These are phyloP conservation scores for Phorcus lineatus DNA, from an alignment of 2,888 invertebrate genomes.

Conservation along the genomic window DNA sequence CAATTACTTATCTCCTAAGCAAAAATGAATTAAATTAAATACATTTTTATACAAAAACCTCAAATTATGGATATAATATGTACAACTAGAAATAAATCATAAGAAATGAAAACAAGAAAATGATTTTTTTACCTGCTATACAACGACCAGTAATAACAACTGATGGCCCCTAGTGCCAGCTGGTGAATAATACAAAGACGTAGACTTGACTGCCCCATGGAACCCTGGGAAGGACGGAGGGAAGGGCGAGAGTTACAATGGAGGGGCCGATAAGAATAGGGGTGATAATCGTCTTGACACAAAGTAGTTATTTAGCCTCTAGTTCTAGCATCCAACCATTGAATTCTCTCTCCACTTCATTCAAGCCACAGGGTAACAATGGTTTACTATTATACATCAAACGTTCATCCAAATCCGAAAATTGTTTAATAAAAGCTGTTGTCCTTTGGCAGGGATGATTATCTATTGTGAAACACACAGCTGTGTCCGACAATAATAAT, in stretches of 20 bases:
- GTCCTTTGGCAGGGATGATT: too few species aligned
- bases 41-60: not conserved
- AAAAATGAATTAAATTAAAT: not conserved
- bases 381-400: too few species aligned
- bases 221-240: not conserved
- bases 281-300: slow-evolving; percentile 9
- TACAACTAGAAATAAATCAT: not conserved
- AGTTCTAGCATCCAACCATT: too few species aligned
- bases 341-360: too few species aligned
- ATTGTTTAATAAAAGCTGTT: slow-evolving; percentile 2
- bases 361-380: too few species aligned
- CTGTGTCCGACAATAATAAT: too few species aligned
- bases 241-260: not conserved
- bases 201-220: not conserved
- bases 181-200: slow-evolving; percentile 8
- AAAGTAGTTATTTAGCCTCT: slow-evolving; percentile 5
- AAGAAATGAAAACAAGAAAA: not conserved
- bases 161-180: not conserved
- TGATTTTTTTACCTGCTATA: not conserved
- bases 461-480: too few species aligned
- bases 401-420: not conserved
- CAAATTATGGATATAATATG: not conserved
- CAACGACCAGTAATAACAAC: not conserved
- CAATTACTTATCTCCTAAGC: too few species aligned
- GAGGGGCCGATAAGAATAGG: not conserved